These are phyloP conservation scores for Clamator glandarius DNA, from an alignment of 2,797 vertebrate genomes.

Conservation along the genomic window DNA sequence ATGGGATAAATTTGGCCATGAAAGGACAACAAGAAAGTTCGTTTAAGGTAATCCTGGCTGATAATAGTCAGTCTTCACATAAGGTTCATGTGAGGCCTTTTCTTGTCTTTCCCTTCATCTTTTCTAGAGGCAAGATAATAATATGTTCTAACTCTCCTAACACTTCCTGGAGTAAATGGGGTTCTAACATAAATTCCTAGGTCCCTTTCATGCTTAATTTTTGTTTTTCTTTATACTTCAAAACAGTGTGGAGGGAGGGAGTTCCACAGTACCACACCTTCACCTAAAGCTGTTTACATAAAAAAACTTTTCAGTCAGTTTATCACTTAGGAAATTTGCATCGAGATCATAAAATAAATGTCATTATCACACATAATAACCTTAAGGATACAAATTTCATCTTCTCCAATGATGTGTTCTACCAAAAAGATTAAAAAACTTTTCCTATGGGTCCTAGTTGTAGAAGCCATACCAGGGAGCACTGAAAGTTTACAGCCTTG, in stretches of 20 bases:
- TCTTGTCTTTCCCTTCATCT: no score
- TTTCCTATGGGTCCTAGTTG: not conserved
- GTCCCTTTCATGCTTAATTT: not conserved
- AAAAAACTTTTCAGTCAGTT: not conserved
- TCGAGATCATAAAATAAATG: not conserved
- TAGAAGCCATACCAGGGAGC: not conserved
- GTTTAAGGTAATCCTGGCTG: not conserved
- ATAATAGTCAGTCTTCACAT: not conserved
- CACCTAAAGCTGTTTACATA: not conserved
- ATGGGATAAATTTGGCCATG: conserved; percentile 14
- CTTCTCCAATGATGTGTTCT: not conserved
- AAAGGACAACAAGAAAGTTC: not conserved
- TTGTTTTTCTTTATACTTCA: not conserved
- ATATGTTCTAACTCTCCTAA: not conserved
- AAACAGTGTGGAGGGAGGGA: not conserved
- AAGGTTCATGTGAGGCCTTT: not conserved
- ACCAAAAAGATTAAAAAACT: not conserved
- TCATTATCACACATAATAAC: not conserved
- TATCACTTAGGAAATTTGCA: not conserved
- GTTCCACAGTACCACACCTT: not conserved
- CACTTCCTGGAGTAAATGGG: not conserved
- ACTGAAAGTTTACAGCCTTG: not conserved
- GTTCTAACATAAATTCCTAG: not conserved
- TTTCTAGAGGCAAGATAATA: no score
- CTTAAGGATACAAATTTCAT: not conserved